These are phyloP conservation scores for Macaria liturata DNA, from an alignment of 2,888 invertebrate genomes.

Conservation along the genomic window DNA sequence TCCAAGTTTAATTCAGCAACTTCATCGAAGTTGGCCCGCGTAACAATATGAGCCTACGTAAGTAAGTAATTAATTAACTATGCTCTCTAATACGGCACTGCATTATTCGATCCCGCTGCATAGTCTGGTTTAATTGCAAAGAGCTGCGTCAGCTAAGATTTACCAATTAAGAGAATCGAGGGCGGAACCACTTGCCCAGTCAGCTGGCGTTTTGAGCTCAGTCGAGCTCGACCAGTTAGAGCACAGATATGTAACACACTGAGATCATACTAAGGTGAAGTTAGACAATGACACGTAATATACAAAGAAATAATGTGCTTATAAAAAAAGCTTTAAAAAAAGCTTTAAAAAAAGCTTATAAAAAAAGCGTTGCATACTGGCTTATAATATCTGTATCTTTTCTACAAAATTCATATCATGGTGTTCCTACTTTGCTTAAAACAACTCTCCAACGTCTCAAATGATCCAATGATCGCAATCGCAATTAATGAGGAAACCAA, in stretches of 20 bases:
- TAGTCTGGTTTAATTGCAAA: slow-evolving; percentile 71
- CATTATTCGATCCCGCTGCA: slow-evolving; percentile 60
- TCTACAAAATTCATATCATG: too few relatives aligned
- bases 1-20: slow-evolving; percentile 13
- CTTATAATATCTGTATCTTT: too few relatives aligned
- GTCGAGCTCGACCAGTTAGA: slow-evolving; percentile 31
- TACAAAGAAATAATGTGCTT: too few relatives aligned
- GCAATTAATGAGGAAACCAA: too few relatives aligned
- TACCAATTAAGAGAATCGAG: slow-evolving; percentile 77
- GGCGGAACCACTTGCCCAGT: slow-evolving; percentile 69
- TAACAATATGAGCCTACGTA: slow-evolving; percentile 19
- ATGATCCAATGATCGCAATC: too few relatives aligned
- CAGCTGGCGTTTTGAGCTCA: slow-evolving; percentile 52
- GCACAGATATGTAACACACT: slow-evolving; percentile 1
- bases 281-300: too few relatives aligned
- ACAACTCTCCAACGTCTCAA: too few relatives aligned
- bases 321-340: too few relatives aligned
- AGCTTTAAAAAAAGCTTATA: too few relatives aligned
- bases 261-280: too few relatives aligned
- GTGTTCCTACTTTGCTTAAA: too few relatives aligned
- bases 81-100: slow-evolving; percentile 44
- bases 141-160: slow-evolving; percentile 78
- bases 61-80: slow-evolving; percentile 44
- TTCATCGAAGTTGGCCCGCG: slow-evolving; percentile 10
- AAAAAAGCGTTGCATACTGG: too few relatives aligned